A percentile compares a stretch with the other conserved stretches of the same genome.
phyloP scores from a whole-genome alignment of 2,113 vertebrate genomes.

The Aphyosemion australe region DNA sequence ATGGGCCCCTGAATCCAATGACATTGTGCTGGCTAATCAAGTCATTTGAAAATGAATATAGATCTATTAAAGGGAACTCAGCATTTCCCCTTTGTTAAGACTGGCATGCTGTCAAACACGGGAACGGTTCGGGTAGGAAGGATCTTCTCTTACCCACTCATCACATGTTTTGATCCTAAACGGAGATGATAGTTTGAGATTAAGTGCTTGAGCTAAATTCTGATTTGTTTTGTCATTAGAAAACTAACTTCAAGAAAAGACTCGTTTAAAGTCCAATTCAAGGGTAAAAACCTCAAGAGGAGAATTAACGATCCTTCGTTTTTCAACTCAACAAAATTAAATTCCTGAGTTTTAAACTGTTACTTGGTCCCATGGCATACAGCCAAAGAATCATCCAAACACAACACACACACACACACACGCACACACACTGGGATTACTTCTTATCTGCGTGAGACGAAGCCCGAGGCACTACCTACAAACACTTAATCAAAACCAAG shows the following conservation, averaged over 20 bases:
- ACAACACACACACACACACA: constrained; percentile 24
- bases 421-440: constrained; percentile 60
- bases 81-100: constrained; percentile 77
- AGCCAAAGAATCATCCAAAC: constrained; percentile 28
- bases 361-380: constrained; percentile 44
- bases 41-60: constrained; percentile 86
- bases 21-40: constrained; percentile 86
- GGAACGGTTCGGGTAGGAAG: constrained; percentile 33
- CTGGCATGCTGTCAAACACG: constrained; percentile 75
- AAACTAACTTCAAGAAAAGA: constrained; percentile 45
- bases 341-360: constrained; percentile 62
- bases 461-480: constrained; percentile 76
- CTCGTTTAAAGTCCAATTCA: constrained; percentile 59
- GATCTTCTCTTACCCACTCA: constrained; percentile 56
- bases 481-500: constrained; percentile 80
- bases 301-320: constrained; percentile 69
- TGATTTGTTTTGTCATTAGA: constrained; percentile 74
- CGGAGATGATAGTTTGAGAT: constrained; percentile 59
- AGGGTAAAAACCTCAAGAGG: constrained; percentile 25
- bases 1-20: constrained; percentile 84
- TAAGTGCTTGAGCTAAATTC: constrained; percentile 60
- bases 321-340: constrained; percentile 55
- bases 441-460: constrained; percentile 70
- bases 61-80: constrained; percentile 82
- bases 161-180: constrained; percentile 69